Percentiles rank a stretch among this genome's conserved stretches.
Conservation (phyloP, 2,797 vertebrate genomes). For the Pipistrellus kuhlii region DNA sequence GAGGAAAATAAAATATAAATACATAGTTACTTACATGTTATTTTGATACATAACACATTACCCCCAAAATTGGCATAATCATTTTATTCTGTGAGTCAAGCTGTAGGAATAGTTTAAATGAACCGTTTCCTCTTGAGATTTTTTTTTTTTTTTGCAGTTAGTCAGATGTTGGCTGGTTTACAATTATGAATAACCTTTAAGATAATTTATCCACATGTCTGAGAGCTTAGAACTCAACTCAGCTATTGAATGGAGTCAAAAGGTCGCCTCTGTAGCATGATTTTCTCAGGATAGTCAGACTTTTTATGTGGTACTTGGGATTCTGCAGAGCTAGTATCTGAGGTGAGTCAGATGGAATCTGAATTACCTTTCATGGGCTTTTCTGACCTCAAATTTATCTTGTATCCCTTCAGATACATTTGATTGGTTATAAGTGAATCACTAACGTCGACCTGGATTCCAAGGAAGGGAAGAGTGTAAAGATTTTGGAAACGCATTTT, state of each 20-base stretch:
- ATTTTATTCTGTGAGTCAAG: not conserved
- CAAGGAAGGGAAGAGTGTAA: not conserved
- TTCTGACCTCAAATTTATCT: not conserved
- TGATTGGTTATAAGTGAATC: not conserved
- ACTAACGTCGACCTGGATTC: not conserved
- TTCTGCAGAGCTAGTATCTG: not conserved
- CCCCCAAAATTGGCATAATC: not conserved
- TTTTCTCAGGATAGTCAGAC: not conserved
- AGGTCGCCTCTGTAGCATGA: not conserved
- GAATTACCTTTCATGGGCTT: not conserved
- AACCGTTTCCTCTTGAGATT: not conserved
- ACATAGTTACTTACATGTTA: not conserved
- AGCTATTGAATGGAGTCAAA: not conserved
- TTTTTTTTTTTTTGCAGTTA: not conserved
- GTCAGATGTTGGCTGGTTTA: not conserved
- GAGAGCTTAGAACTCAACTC: not conserved
- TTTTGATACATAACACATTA: not conserved
- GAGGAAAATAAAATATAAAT: not conserved
- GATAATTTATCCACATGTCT: not conserved
- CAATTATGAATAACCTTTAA: not conserved
- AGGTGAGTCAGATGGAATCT: not conserved
- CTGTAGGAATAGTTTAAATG: not conserved
- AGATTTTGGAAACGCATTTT: not conserved
- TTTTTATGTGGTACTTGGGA: not conserved
- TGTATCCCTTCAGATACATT: not conserved